Percentiles rank a stretch among this genome's conserved stretches.
phyloP scores from a whole-genome alignment of 2,888 invertebrate species.

The Tricholauxania praeusta region DNA sequence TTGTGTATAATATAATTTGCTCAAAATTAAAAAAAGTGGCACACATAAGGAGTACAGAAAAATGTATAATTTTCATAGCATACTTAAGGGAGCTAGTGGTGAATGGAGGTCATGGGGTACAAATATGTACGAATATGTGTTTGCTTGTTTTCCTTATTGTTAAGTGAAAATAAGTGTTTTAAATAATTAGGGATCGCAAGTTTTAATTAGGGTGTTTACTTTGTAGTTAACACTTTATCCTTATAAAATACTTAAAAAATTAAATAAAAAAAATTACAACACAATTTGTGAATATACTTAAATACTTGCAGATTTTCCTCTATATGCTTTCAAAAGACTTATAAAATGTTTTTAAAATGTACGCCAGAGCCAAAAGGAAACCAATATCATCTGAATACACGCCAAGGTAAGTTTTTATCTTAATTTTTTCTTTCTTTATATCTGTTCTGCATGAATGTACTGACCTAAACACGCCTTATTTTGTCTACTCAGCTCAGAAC shows the following conservation, averaged over 20 bases:
- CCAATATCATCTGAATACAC: background rate
- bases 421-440: no score
- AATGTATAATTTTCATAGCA: background rate
- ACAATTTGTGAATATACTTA: no score
- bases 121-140: background rate
- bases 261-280: no score
- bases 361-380: slow-evolving; percentile 10
- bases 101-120: slow-evolving; percentile 8
- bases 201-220: no score
- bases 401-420: background rate
- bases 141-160: background rate
- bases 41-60: slow-evolving; percentile 10
- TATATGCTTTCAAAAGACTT: background rate
- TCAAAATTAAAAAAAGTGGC: slow-evolving; percentile 9
- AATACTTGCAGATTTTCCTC: no score
- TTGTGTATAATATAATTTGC: slow-evolving; percentile 36
- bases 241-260: no score
- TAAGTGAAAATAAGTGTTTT: no score
- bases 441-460: no score
- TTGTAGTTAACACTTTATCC: no score
- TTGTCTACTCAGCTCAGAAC: no score
- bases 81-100: slow-evolving; percentile 3
- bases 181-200: no score
- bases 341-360: slow-evolving; percentile 11
- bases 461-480: no score